phyloP scores from a whole-genome alignment of 2,888 invertebrate genomes.

The Sthenelais limicola region DNA sequence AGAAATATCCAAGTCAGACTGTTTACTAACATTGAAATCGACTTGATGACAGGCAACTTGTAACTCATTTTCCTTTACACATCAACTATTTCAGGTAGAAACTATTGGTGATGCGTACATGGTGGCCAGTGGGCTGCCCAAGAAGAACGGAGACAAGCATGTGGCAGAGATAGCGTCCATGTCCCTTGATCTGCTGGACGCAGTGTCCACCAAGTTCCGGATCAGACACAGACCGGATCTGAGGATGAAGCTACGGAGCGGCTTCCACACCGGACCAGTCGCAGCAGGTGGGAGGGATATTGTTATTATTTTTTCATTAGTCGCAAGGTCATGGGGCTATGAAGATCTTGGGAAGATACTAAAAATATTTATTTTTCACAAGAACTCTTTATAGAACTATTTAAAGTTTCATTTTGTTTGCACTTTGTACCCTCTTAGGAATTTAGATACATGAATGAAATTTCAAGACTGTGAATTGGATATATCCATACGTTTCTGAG shows the following conservation, averaged over 20 bases:
- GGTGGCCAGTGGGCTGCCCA: conserved; percentile 32
- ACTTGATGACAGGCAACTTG: too few relatives aligned
- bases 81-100: conserved; percentile 7
- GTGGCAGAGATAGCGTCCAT: conserved; percentile 36
- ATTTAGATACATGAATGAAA: too few relatives aligned
- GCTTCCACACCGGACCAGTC: conserved; percentile 19
- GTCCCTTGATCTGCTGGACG: conserved; percentile 29
- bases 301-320: not conserved
- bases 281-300: conserved; percentile 19
- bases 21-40: too few relatives aligned
- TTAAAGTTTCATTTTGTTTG: too few relatives aligned
- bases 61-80: not conserved
- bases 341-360: too few relatives aligned
- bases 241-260: conserved; percentile 30
- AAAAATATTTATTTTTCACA: too few relatives aligned
- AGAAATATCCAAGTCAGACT: too few relatives aligned
- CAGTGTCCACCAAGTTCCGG: conserved; percentile 22
- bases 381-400: too few relatives aligned
- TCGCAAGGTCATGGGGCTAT: too few relatives aligned
- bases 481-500: too few relatives aligned
- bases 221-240: conserved; percentile 32
- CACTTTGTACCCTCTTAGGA: too few relatives aligned
- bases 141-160: conserved; percentile 32
- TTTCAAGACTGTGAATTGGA: too few relatives aligned
- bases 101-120: conserved; percentile 35